Evolutionary conservation across 37 sponge, comb jelly and placozoan species (phyloP), one percentile per base, ranked within the genome.

Genomic region (Oscarella lobularis): DNA sequence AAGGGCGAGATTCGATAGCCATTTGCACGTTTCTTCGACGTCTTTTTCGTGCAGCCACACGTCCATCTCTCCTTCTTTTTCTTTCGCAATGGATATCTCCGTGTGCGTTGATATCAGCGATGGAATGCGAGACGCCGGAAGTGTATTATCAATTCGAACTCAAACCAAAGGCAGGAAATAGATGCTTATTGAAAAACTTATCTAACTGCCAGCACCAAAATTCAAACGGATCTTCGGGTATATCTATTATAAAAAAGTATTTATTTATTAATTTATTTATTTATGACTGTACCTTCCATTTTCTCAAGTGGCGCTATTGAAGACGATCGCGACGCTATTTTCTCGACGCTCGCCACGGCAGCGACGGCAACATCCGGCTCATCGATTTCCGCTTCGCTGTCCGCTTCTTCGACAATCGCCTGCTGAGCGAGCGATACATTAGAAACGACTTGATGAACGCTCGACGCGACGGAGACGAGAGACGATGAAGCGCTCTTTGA

Each of bases 101-200:
- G n/a, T n/a, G n/a, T n/a, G n/a, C n/a, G n/a, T n/a, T n/a, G n/a
- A n/a, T n/a, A n/a, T n/a, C n/a, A n/a, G n/a, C n/a, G n/a, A n/a
- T n/a, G n/a, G n/a, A n/a, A n/a, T n/a, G n/a, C n/a, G n/a, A n/a
- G n/a, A n/a, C n/a, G n/a, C n/a, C n/a, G n/a, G n/a, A n/a, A n/a
- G n/a, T n/a, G n/a, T n/a, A n/a, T n/a, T n/a, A n/a, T n/a, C n/a
- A n/a, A n/a, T n/a, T n/a, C n/a, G n/a, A n/a, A n/a, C n/a, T n/a
- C n/a, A n/a, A n/a, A n/a, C n/a, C n/a, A n/a, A n/a, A n/a, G n/a
- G 60, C 60, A 48, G 60, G 60, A 48, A 48, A 48, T 20, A 48
- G 60, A 48, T 20, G 60, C 60, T 48, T 48, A 20, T 9, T 48
- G 60, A 48, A 48, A 20, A 48, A 48, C 60, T 20, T 48, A 20